A percentile compares a stretch with the other conserved stretches of the same genome.
Evolutionary conservation across 2,113 vertebrate species (phyloP).

Genomic region (Semnornis frantzii): DNA sequence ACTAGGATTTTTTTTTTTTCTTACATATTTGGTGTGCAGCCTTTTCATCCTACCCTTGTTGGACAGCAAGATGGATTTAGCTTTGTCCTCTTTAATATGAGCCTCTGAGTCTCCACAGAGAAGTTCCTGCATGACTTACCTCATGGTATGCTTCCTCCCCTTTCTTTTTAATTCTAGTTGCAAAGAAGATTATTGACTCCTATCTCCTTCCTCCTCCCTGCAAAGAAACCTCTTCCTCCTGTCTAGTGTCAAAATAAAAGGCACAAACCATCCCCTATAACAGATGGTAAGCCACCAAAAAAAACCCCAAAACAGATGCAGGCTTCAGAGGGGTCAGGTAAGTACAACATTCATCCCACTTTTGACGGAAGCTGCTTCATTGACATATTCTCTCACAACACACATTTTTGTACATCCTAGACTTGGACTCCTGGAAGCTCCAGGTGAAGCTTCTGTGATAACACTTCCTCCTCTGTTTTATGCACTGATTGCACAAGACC

Average conservation of each 20-base stretch:
- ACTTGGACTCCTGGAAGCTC: background rate
- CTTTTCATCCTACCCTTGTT: background rate
- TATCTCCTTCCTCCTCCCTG: accelerated
- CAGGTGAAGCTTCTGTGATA: background rate
- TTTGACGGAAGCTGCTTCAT: background rate
- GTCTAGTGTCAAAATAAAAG: background rate
- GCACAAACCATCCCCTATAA: background rate
- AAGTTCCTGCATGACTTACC: background rate
- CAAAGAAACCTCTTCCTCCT: background rate
- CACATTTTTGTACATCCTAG: background rate
- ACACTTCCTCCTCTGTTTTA: background rate
- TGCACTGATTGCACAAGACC: background rate
- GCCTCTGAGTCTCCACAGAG: background rate
- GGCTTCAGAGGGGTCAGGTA: background rate
- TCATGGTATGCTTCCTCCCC: background rate
- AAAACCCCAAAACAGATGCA: background rate
- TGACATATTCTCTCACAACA: background rate
- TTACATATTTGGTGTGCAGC: background rate
- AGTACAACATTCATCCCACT: slow-evolving; percentile 4
- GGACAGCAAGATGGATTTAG: background rate
- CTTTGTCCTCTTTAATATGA: background rate
- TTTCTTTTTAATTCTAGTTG: background rate
- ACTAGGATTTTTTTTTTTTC: background rate
- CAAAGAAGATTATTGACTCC: background rate
- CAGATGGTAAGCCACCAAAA: background rate